phyloP scores from a whole-genome alignment of 2,113 vertebrate genomes.

The Axis porcinus region DNA sequence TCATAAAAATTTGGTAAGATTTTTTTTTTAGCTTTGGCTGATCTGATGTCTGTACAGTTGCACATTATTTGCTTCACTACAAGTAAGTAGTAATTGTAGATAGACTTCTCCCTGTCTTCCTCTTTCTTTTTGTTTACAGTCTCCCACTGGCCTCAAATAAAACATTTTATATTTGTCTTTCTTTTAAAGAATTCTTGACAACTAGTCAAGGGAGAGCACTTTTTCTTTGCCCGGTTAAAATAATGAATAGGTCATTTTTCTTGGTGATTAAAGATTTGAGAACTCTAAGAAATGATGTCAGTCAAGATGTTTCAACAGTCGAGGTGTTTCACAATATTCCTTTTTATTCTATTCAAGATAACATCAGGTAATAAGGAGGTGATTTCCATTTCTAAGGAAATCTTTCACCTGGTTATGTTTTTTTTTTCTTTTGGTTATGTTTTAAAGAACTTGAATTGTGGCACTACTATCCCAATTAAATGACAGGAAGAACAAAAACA shows the following conservation, averaged over 20 bases:
- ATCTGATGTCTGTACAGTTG: not conserved
- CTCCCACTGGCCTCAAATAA: not conserved
- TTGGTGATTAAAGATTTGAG: not conserved
- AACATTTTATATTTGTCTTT: not conserved
- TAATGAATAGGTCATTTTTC: not conserved
- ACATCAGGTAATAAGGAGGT: not conserved
- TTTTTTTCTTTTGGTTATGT: not conserved
- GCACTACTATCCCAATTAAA: not conserved
- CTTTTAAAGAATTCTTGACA: not conserved
- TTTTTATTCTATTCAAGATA: not conserved
- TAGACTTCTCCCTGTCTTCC: not conserved
- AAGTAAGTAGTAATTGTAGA: not conserved
- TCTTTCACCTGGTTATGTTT: not conserved
- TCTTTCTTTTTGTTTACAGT: not conserved
- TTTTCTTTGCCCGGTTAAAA: not conserved
- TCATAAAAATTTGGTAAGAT: not conserved
- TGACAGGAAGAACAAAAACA: not conserved
- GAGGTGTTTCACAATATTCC: not conserved
- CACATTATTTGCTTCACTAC: not conserved
- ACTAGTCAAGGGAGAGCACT: not conserved
- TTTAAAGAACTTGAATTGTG: not conserved
- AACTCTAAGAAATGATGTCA: not conserved
- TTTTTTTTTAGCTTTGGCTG: not conserved
- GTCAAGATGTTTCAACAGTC: not conserved
- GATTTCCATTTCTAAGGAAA: not conserved